Base-by-base conservation (phyloP, 2,888 invertebrate species). In the Punctoribates punctum region DNA sequence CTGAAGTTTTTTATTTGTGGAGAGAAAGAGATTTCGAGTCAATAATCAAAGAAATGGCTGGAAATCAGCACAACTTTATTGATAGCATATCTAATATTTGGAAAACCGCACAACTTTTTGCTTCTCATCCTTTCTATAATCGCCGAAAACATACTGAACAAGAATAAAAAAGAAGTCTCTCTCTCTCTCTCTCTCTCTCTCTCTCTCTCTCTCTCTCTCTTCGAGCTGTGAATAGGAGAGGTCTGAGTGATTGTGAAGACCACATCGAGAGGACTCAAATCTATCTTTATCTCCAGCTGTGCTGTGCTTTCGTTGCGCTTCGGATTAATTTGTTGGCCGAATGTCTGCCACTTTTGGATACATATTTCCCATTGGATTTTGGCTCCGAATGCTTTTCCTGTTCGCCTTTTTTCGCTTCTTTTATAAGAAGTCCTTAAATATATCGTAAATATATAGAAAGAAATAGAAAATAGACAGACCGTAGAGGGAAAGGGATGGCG, bases 91-190 rank as follows among this genome's bases (percentile, higher is more conserved):
- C 62, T 62, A 62, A 62, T 62, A 29, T 62, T 54, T 54, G 20
- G 27, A 29, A 62, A 62, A 62, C 62, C 62, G 62, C 62, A 62
- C 11, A 62, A 62, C 62, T 62, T 62, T 62, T 62, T 54, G 48
- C 48, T 42, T 17, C n/a, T 57, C 27, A 62, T 62, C 62, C 62
- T 62, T 62, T 62, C 62, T 62, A 62, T 62, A 29, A 62, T 62
- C 62, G 29, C 62, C 29, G 25, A 6, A 54, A 54, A 54, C 20
- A 54, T n/a, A 54, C 20, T n/a, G n/a, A 54, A 54, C 54, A 54
- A 54, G 54, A 54, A 54, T 54, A 54, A 54, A 54, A 54, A 17
- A 34, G 34, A 5, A 34, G 34, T 34, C 34, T 34, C 54, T 20
- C 5, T 54, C 8, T 5, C 54, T 54, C 54, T 20, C 54, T 17